Evolutionary conservation across 2,888 invertebrate species (phyloP), one percentile per base, ranked within the genome.

Genomic region (Vannuccia rotundouncinata): DNA sequence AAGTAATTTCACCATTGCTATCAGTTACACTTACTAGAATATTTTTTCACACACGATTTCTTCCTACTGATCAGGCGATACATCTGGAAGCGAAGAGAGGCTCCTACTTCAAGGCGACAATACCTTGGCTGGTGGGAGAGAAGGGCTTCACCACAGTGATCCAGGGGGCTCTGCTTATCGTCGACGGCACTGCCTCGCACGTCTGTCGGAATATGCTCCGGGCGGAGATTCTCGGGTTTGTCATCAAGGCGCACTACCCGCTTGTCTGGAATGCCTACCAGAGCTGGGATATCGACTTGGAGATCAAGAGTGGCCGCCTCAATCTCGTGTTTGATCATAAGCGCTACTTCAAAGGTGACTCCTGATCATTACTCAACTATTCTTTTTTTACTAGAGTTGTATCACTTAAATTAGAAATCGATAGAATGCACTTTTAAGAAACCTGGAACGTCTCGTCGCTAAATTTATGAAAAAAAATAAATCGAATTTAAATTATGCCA

Each of bases 201-300:
- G 28, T 79, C 22, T 79, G 78, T 59, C 30, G 79, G 0, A 60
- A 80, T 31, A 22, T 80, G 25, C 45, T 80, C 25, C 13, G 1
- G 10, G 31, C 78, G 13, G 80, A 80, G 27, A 78, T 59, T 27
- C 59, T 80, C 2, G 78, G 17, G 17, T 59, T 80, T 22, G 30
- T 1, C 2, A 25, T 79, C 27, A 1, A 31, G 85, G 93, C 93
- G 84, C 92, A 93, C 85, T 99, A 95, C 89, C 98, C 98, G 0
- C 90, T 93, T 66, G 91, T 92, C 81, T 99, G 97, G 96, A 99
- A 98, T 88, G 95, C 94, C 83, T 94, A 95, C 84, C 98, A 99
- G 88, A 92, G 94, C 84, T 99, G 98, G 98, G 92, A 92, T 82
- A 90, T 95, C 78, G 92, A 93, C 85, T 89, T 97, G 83, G 95